A percentile compares a stretch with the other conserved stretches of the same genome.
phyloP scores from a whole-genome alignment of 2,113 vertebrate genomes.

The Lepus timidus region DNA sequence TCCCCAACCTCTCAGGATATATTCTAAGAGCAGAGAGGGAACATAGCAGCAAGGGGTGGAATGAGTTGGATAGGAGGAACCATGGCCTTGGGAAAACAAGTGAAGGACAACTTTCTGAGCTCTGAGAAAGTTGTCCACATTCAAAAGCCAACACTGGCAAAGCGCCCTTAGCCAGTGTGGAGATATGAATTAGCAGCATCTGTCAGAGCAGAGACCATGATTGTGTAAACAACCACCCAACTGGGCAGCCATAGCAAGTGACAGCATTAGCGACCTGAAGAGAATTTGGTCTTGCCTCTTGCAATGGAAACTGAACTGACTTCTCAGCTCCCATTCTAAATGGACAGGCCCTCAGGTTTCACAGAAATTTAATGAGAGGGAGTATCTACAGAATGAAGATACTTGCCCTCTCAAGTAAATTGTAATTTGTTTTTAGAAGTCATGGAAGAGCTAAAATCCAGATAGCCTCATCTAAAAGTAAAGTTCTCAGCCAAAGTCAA shows the following conservation, averaged over 20 bases:
- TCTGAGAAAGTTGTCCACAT: conserved; percentile 65
- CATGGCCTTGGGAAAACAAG: conserved; percentile 53
- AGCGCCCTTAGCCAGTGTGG: conserved; percentile 59
- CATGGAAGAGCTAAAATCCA: conserved; percentile 47
- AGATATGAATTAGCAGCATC: conserved; percentile 68
- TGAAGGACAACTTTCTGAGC: conserved; percentile 53
- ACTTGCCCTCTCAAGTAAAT: conserved; percentile 39
- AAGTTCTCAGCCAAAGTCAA: neutral
- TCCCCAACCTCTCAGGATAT: neutral
- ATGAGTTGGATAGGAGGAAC: neutral
- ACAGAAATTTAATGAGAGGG: conserved; percentile 47
- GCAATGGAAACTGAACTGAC: conserved; percentile 55
- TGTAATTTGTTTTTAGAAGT: conserved; percentile 64
- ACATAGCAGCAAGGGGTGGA: neutral
- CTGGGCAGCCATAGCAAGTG: conserved; percentile 54
- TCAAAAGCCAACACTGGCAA: conserved; percentile 69
- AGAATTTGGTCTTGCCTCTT: conserved; percentile 40
- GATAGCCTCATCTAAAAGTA: neutral
- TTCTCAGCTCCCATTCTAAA: conserved; percentile 25
- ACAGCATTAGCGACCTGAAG: conserved; percentile 59
- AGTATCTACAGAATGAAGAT: conserved; percentile 19
- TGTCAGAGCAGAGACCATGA: conserved; percentile 59
- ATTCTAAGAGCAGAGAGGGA: neutral
- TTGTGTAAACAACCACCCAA: conserved; percentile 71
- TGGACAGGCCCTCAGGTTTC: neutral